Evolutionary conservation across 1,140 invertebrate genomes (phyloP).

Genomic region (Heliconius hewitsoni): DNA sequence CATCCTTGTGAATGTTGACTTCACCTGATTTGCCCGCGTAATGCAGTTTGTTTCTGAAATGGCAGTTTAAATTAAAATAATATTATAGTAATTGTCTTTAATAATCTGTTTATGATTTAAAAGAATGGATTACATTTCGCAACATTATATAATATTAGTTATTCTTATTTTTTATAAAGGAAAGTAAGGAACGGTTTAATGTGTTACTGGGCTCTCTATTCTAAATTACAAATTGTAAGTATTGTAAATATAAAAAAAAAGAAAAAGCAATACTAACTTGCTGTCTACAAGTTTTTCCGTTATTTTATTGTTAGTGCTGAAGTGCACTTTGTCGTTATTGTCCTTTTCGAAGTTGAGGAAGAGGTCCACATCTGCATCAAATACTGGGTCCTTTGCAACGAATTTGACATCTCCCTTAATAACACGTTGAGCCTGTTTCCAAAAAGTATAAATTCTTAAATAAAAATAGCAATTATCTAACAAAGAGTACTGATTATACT

Average conservation of each 20-base stretch:
- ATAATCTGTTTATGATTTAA: too few relatives aligned
- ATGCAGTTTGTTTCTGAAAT: slow-evolving; percentile 81
- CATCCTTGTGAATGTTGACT: slow-evolving; percentile 79
- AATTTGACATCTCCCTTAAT: slow-evolving; percentile 84
- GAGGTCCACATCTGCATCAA: slow-evolving; percentile 83
- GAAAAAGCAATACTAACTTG: slow-evolving; percentile 76
- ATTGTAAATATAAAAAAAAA: not conserved
- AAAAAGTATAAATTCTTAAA: slow-evolving; percentile 15
- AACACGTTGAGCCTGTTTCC: slow-evolving; percentile 78
- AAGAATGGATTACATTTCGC: too few relatives aligned
- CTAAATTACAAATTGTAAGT: not conserved
- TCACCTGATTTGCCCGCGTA: slow-evolving; percentile 79
- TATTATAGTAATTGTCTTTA: too few relatives aligned
- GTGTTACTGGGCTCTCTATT: not conserved
- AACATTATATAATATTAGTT: too few relatives aligned
- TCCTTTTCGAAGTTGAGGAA: slow-evolving; percentile 86
- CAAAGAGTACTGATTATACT: too few relatives aligned
- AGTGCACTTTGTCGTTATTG: slow-evolving; percentile 83
- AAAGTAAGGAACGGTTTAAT: not conserved
- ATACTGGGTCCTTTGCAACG: slow-evolving; percentile 79
- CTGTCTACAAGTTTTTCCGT: slow-evolving; percentile 83
- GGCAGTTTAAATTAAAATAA: slow-evolving; percentile 7
- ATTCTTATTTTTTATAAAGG: too few relatives aligned
- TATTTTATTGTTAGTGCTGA: slow-evolving; percentile 83
- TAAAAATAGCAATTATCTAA: not conserved